Conservation (phyloP, 2,888 invertebrate species). For the Tenodera sinensis region DNA sequence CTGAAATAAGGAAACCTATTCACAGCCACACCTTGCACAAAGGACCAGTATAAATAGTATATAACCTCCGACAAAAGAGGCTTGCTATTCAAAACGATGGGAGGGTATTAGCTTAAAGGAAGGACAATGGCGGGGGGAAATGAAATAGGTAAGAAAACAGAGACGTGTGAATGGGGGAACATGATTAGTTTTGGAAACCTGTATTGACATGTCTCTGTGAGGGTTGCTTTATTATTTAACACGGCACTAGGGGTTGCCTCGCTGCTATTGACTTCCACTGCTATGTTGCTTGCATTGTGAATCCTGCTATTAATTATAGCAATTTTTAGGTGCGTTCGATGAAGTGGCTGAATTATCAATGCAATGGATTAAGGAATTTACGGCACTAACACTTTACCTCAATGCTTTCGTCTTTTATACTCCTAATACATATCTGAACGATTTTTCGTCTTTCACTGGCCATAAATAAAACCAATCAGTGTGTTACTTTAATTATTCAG, state of each 20-base stretch:
- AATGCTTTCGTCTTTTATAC: too few species aligned
- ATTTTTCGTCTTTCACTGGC: too few species aligned
- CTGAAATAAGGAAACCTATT: constrained; percentile 33
- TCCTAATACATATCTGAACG: too few species aligned
- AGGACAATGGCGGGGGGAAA: constrained; percentile 26
- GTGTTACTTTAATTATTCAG: too few species aligned
- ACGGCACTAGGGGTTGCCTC: neutral
- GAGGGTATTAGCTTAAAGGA: constrained; percentile 30
- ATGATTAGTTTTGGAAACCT: constrained; percentile 32
- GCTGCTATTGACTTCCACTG: neutral
- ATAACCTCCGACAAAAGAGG: constrained; percentile 29
- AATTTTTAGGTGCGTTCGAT: neutral
- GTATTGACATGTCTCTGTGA: constrained; percentile 18
- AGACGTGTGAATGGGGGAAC: constrained; percentile 30
- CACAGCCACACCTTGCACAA: constrained; percentile 31
- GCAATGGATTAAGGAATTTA: neutral
- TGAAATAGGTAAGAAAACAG: constrained; percentile 32
- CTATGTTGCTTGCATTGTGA: neutral
- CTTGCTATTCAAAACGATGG: constrained; percentile 5
- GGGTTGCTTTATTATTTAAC: constrained; percentile 14
- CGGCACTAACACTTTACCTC: neutral
- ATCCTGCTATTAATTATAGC: neutral
- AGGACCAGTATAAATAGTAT: constrained; percentile 29
- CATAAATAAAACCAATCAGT: too few species aligned
- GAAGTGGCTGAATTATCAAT: neutral